Percentiles rank a stretch among this genome's conserved stretches.
phyloP scores from a whole-genome alignment of 2,888 invertebrate genomes.

The Zhengitettix transpicula region DNA sequence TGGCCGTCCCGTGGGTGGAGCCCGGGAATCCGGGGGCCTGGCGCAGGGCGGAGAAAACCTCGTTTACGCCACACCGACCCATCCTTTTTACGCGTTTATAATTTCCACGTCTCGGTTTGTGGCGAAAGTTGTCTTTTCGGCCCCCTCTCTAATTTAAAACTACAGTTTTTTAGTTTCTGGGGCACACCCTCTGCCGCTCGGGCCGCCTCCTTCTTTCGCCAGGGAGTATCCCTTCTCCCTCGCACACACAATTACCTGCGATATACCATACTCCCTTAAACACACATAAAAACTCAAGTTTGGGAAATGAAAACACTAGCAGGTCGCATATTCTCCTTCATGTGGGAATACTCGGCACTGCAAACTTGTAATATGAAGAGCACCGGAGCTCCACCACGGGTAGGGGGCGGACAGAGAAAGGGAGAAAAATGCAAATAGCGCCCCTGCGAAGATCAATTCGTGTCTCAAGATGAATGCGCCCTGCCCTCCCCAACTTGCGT shows the following conservation, averaged over 20 bases:
- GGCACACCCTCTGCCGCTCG: background rate
- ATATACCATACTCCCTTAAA: background rate
- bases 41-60: background rate
- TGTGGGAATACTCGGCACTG: background rate
- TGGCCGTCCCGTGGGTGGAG: background rate
- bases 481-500: background rate
- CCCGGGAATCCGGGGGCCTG: background rate
- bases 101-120: no score
- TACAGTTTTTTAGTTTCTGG: background rate
- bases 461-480: background rate
- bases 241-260: background rate
- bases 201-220: background rate
- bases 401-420: background rate
- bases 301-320: background rate
- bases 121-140: no score
- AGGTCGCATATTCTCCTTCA: background rate
- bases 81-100: no score
- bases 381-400: background rate
- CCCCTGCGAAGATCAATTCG: background rate
- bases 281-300: background rate
- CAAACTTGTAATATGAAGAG: background rate
- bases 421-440: background rate
- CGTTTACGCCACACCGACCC: no score
- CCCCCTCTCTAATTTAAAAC: background rate
- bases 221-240: background rate